These are phyloP conservation scores for Megaleporinus macrocephalus DNA, from an alignment of 2,113 vertebrate species.

Conservation along the genomic window DNA sequence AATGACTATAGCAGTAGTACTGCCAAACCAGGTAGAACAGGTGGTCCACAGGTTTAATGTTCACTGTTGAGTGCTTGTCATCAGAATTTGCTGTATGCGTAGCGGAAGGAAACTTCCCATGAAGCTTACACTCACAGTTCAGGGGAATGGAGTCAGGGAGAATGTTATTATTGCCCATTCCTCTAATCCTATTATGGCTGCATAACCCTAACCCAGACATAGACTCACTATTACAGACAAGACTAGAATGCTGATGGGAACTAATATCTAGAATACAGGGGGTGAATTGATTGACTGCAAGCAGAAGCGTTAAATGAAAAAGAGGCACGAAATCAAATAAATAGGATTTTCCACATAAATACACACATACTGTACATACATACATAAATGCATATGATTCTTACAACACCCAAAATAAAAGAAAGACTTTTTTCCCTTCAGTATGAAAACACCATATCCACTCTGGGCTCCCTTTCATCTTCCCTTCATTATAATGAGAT, in stretches of 20 bases:
- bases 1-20: too few species aligned
- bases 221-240: not conserved
- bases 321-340: not conserved
- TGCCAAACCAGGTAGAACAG: too few species aligned
- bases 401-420: conserved; percentile 22
- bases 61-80: too few species aligned
- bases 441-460: conserved; percentile 70
- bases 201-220: not conserved
- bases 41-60: too few species aligned
- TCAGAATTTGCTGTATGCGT: too few species aligned
- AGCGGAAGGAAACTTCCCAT: too few species aligned
- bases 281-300: conserved; percentile 25
- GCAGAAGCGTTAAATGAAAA: conserved; percentile 7
- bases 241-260: not conserved
- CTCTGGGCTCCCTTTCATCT: conserved; percentile 72
- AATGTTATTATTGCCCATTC: not conserved
- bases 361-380: too few species aligned
- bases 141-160: too few species aligned
- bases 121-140: too few species aligned
- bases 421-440: conserved; percentile 63
- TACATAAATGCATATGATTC: not conserved
- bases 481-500: conserved; percentile 70
- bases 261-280: conserved; percentile 7
- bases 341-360: not conserved
- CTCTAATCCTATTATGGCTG: not conserved